Conservation (phyloP, 2,797 vertebrate genomes). For the Sebastes minor region DNA sequence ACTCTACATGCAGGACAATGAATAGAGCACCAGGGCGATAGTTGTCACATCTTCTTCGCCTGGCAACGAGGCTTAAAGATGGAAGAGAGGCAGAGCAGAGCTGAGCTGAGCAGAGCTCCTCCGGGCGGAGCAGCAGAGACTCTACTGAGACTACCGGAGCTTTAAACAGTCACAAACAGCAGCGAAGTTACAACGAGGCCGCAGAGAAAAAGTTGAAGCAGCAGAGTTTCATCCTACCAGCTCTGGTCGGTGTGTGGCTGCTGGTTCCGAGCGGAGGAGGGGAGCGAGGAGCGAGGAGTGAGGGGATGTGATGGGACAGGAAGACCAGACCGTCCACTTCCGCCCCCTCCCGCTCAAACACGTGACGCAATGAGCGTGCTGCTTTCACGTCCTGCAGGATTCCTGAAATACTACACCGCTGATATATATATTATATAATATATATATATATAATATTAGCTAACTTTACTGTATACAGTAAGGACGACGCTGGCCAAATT, state of each 20-base stretch:
- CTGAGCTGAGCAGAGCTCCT: too few species aligned
- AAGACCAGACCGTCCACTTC: constrained; percentile 43
- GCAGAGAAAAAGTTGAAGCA: background rate
- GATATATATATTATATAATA: too few species aligned
- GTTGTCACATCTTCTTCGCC: background rate
- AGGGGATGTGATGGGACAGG: constrained; percentile 19
- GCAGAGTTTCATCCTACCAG: constrained; percentile 26
- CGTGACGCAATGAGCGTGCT: constrained; percentile 4
- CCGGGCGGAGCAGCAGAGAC: background rate
- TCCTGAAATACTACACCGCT: accelerated
- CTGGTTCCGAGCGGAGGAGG: background rate
- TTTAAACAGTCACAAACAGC: background rate
- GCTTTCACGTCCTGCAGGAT: background rate
- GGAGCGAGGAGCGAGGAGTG: background rate
- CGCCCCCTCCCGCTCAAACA: constrained; percentile 17
- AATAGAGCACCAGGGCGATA: background rate
- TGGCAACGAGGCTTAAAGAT: background rate
- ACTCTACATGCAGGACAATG: background rate
- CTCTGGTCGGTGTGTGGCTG: background rate
- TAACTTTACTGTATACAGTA: background rate
- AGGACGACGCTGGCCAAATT: accelerated
- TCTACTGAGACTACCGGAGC: background rate
- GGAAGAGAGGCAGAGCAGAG: background rate
- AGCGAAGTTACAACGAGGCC: background rate
- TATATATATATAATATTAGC: too few species aligned